Evolutionary conservation across 2,797 vertebrate species (phyloP).

Genomic region (Pseudocheirus occidentalis): DNA sequence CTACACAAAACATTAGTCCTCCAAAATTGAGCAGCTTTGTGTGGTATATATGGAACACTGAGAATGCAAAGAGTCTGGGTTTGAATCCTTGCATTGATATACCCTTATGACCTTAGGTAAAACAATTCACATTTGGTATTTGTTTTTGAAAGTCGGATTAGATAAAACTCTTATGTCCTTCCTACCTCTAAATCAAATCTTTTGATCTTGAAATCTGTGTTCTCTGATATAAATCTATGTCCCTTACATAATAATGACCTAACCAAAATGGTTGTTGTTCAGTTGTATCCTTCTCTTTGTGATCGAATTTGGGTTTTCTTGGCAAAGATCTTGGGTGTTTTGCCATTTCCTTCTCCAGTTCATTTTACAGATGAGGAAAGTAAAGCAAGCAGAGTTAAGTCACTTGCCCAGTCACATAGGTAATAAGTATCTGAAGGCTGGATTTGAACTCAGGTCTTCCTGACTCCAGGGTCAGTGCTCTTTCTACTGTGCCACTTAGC

Average conservation of each 20-base stretch:
- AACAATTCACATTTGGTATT: not conserved
- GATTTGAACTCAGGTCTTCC: not conserved
- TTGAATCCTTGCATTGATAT: not conserved
- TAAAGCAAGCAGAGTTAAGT: not conserved
- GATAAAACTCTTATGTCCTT: not conserved
- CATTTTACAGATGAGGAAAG: not conserved
- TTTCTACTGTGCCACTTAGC: too few relatives aligned
- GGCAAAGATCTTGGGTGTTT: not conserved
- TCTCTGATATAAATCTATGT: not conserved
- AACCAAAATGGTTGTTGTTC: not conserved
- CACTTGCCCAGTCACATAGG: not conserved
- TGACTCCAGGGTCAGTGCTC: not conserved
- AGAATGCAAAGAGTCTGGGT: not conserved
- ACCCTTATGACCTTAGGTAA: not conserved
- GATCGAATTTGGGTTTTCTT: not conserved
- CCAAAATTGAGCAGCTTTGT: not conserved
- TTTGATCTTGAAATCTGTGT: not conserved
- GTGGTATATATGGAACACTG: not conserved
- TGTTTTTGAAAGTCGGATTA: not conserved
- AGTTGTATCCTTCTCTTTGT: not conserved
- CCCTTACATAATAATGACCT: not conserved
- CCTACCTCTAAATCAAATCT: not conserved
- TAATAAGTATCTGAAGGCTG: not conserved
- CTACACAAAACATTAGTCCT: constrained; percentile 37
- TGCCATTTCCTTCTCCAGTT: not conserved